These are phyloP conservation scores for Andrena hattorfiana DNA, from an alignment of 2,888 invertebrate genomes.

Conservation along the genomic window DNA sequence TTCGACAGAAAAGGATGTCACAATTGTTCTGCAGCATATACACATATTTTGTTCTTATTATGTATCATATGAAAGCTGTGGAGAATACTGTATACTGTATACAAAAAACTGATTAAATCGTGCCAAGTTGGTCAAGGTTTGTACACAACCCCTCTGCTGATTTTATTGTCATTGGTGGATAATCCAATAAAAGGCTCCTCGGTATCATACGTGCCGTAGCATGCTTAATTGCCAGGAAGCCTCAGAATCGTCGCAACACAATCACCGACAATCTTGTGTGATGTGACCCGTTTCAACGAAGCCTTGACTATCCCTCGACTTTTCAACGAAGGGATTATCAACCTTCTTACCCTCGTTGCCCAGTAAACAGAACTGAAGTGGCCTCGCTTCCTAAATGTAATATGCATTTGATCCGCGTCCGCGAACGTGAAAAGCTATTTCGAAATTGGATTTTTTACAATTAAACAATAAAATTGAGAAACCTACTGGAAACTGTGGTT, in stretches of 20 bases:
- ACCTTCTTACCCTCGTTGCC: neutral
- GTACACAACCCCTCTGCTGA: neutral
- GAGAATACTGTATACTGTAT: too few species aligned
- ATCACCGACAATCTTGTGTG: constrained; percentile 49
- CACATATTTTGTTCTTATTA: neutral
- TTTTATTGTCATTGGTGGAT: constrained; percentile 4
- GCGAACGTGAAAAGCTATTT: too few species aligned
- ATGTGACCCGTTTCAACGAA: constrained; percentile 60
- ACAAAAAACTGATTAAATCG: neutral
- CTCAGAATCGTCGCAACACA: constrained; percentile 39
- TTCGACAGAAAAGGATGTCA: too few species aligned
- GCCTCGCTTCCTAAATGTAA: neutral
- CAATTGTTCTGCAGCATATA: too few species aligned
- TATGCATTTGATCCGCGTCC: too few species aligned
- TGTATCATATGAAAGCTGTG: neutral
- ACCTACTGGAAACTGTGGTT: too few species aligned
- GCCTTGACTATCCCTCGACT: constrained; percentile 32
- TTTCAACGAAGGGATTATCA: constrained; percentile 39
- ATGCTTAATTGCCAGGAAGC: constrained; percentile 49
- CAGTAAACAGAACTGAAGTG: neutral
- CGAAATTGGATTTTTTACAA: too few species aligned
- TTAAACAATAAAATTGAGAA: too few species aligned
- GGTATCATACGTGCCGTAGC: constrained; percentile 2
- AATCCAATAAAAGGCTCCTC: constrained; percentile 27
- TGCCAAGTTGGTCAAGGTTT: neutral